Base-by-base conservation (phyloP, 2,888 invertebrate genomes). In the Halictus quadricinctus region DNA sequence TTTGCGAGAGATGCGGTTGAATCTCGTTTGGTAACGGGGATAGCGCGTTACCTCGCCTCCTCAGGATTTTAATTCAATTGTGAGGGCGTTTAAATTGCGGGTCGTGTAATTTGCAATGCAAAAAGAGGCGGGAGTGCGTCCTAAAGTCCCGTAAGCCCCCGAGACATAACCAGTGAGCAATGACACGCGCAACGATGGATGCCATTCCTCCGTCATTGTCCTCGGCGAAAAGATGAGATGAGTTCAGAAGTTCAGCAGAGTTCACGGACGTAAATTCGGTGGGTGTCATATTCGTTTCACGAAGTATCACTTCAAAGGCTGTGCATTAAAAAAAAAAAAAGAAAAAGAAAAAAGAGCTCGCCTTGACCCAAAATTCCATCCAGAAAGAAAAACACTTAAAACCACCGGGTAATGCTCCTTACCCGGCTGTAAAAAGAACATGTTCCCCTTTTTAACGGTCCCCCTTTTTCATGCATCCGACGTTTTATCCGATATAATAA, bases 201-300 rank as follows among this genome's bases (percentile, higher is more conserved):
- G 90, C 88, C 86, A 90, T 90, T 88, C 86, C 86, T 82, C 75
- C 81, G 87, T 89, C 89, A 91, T 91, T 91, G 91, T 91, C 89
- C 84, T 74, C 74, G 72, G 79, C 85, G 84, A 84, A 89, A 83
- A 88, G 84, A 84, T 84, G 90, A 89, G 85, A 90, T 87, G 90
- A 90, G 92, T 93, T 92, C 92, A 90, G 89, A 85, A 91, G 93
- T 93, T 93, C 93, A 92, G 58, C 81, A 74, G 91, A 92, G 93
- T 92, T 93, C 93, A 93, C 88, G 88, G 85, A 88, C 90, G 89
- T 90, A 91, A 92, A 92, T 92, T 91, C 88, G 86, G 88, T 86
- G 88, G 86, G 88, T 87, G 88, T 89, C 83, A 85, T 81, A 80
- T 73, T 70, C 81, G 64, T 80, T 81, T 78, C 82, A 73, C 58